Evolutionary conservation across 1,140 invertebrate species (phyloP).

Genomic region (Scaptomyza graminum): DNA sequence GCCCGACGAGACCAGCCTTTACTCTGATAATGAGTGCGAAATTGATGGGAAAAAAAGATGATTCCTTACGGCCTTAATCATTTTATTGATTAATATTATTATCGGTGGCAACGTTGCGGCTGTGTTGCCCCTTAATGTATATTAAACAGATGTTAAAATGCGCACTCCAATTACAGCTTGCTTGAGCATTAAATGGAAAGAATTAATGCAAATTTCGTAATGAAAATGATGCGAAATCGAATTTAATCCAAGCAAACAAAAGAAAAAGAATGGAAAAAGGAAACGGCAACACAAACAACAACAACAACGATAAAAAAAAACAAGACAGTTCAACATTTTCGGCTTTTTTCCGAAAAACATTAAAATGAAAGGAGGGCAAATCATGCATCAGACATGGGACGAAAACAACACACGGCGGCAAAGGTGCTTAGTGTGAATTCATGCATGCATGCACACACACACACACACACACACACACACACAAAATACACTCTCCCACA

Average conservation of each 20-base stretch:
- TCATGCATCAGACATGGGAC: slow-evolving; percentile 1
- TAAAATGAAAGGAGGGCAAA: slow-evolving; percentile 25
- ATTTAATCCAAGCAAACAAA: slow-evolving; percentile 48
- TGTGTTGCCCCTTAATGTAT: slow-evolving; percentile 64
- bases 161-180: slow-evolving; percentile 76
- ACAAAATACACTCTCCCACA: no score
- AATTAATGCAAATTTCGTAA: slow-evolving; percentile 8
- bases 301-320: slow-evolving; percentile 15
- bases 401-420: neutral
- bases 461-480: slow-evolving; percentile 10
- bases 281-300: slow-evolving; percentile 1
- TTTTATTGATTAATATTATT: slow-evolving; percentile 65
- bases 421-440: slow-evolving; percentile 26
- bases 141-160: slow-evolving; percentile 76
- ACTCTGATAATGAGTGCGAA: slow-evolving; percentile 66
- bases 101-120: slow-evolving; percentile 1
- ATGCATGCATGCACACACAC: slow-evolving; percentile 34
- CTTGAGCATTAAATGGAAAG: slow-evolving; percentile 62
- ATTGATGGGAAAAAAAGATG: slow-evolving; percentile 43
- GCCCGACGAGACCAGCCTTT: no score
- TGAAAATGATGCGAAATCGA: slow-evolving; percentile 40
- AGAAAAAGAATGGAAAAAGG: slow-evolving; percentile 15
- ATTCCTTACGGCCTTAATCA: slow-evolving; percentile 58
- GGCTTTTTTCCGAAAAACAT: no score
- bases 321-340: no score